Base-by-base conservation (phyloP, 2,888 invertebrate species). In the Chrysopilus asiliformis region DNA sequence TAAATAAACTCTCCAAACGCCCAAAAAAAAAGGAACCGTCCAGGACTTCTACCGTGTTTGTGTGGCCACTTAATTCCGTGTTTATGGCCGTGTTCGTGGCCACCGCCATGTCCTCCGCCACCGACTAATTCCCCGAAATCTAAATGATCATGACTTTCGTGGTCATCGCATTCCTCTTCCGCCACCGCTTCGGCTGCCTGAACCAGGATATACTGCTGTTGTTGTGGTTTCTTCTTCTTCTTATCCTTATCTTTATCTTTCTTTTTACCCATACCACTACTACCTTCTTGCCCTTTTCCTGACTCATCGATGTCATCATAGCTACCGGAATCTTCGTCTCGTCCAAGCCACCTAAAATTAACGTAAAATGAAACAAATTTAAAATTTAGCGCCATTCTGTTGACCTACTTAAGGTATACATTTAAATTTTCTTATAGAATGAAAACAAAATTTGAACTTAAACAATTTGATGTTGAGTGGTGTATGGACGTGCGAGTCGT, bases 221-320 rank as follows among this genome's bases (percentile, higher is more conserved):
- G n/a, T n/a, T n/a, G 15, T 30, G 36, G 24, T 17, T 41, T 38
- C 27, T 34, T 38, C 29, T 38, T 20, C 40, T 42, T 53, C 14
- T 45, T 52, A 7, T 50, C 50, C 26, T 49, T 51, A 37, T 50
- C 50, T 5, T 44, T 50, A 29, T 49, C 51, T 14, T 51, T 29
- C 4, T 43, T 44, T 10, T 41, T 40, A 14, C 43, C 46, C 64
- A 70, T 34, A 67, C 65, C 53, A 65, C 67, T 49, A 46, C 64
- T 47, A 51, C 64, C 5, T 50, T 63, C 28, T 56, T 68, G 17
- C 68, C 70, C 70, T 48, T 71, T 4, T 70, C 71, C 53, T 65
- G 63, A 3, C 53, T 72, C 34, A 67, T 72, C 51, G 64, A 64
- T 20, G 49, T 67, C 60, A 64, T 58, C 43, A 68, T 71, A 50